These are phyloP conservation scores for Chionomys nivalis DNA, from an alignment of 2,113 vertebrate genomes.

Conservation along the genomic window DNA sequence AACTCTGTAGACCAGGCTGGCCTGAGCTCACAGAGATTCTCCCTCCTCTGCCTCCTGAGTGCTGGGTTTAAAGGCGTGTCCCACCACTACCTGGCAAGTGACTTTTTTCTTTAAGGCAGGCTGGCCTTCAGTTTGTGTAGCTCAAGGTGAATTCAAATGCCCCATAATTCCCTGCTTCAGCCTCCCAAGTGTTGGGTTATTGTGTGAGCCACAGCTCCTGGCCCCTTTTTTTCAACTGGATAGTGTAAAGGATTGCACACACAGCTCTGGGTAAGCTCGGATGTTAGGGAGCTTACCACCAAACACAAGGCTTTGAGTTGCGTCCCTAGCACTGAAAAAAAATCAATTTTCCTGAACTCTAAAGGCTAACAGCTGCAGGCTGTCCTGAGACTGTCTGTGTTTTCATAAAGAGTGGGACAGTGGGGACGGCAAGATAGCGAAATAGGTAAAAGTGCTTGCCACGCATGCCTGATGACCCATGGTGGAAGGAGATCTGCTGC, in stretches of 20 bases:
- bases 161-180: background rate
- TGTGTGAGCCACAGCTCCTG: no score
- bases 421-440: background rate
- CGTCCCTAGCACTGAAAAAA: background rate
- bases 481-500: background rate
- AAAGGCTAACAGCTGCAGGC: conserved; percentile 28
- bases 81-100: no score
- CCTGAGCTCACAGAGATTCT: no score
- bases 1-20: no score
- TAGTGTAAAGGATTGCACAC: background rate
- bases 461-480: background rate
- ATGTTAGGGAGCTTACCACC: background rate
- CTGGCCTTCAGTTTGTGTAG: background rate
- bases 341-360: background rate
- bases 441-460: background rate
- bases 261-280: background rate
- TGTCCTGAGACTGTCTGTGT: conserved; percentile 8
- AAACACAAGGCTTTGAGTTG: background rate
- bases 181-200: background rate
- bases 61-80: no score
- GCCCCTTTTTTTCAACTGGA: background rate
- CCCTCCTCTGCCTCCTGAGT: no score
- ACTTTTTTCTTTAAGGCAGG: background rate
- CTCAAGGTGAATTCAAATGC: background rate
- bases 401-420: conserved; percentile 42